Percentiles rank a stretch among this genome's conserved stretches.
Evolutionary conservation across 2,888 invertebrate species (phyloP).

Genomic region (Luperina testacea): DNA sequence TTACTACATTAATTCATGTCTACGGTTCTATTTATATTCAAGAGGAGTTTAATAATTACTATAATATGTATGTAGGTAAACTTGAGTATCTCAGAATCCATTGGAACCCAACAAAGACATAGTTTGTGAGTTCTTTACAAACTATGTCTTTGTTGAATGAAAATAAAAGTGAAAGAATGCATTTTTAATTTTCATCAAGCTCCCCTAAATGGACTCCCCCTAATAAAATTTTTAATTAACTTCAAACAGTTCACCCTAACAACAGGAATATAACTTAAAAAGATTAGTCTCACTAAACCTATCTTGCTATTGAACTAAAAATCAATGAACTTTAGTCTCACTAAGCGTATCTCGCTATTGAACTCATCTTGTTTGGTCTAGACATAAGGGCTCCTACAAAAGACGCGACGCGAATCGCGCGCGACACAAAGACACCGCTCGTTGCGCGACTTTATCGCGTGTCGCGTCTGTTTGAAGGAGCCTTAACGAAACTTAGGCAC

Average conservation of each 20-base stretch:
- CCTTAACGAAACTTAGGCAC: no score
- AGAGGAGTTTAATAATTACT: not conserved
- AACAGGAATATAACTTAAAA: not conserved
- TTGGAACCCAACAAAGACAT: not conserved
- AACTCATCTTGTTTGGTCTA: no score
- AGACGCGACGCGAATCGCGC: no score
- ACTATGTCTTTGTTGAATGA: not conserved
- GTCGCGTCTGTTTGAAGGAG: no score
- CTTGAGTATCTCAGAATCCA: not conserved
- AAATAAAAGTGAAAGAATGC: constrained; percentile 15
- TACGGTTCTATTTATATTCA: not conserved
- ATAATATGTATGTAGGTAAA: not conserved
- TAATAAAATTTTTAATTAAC: constrained; percentile 44
- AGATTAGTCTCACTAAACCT: no score
- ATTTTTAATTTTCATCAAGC: constrained; percentile 17
- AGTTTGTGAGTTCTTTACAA: not conserved
- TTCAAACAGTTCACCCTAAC: constrained; percentile 19
- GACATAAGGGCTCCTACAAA: no score
- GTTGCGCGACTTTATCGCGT: no score
- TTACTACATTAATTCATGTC: constrained; percentile 31
- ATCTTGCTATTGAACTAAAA: no score
- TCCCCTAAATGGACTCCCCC: constrained; percentile 45
- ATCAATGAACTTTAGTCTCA: no score
- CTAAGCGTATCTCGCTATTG: no score
- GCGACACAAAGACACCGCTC: no score